A percentile compares a stretch with the other conserved stretches of the same genome.
Conservation (phyloP, 1,140 invertebrate genomes). For the Carposina sasakii region DNA sequence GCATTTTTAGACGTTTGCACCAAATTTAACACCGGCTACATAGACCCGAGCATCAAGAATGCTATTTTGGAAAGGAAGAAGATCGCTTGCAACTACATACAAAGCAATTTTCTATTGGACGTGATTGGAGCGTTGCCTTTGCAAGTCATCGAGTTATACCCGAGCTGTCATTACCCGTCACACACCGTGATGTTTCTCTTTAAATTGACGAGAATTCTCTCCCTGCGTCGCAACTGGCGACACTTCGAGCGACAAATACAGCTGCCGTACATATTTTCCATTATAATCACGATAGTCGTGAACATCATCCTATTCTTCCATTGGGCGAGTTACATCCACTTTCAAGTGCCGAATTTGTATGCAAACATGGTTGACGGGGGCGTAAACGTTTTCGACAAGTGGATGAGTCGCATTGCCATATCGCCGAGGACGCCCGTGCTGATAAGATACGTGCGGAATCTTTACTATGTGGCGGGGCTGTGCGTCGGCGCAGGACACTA, state of each 20-base stretch:
- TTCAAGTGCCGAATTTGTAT: conserved; percentile 4
- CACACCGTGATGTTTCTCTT: conserved; percentile 29
- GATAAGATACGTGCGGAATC: conserved; percentile 2
- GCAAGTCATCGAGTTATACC: too few relatives aligned
- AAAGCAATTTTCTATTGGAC: conserved; percentile 25
- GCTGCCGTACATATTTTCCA: neutral
- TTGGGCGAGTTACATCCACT: conserved; percentile 7
- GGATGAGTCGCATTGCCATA: neutral
- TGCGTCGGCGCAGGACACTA: too few relatives aligned
- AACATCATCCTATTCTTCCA: neutral
- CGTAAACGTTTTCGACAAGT: neutral
- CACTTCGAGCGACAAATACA: neutral
- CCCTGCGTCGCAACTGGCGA: neutral
- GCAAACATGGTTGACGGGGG: neutral
- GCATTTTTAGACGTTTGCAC: conserved; percentile 22
- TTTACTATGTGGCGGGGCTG: neutral
- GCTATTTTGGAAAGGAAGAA: conserved; percentile 19
- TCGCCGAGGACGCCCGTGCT: neutral
- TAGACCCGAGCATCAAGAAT: conserved; percentile 25
- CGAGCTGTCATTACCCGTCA: too few relatives aligned
- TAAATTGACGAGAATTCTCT: conserved; percentile 25
- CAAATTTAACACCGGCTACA: conserved; percentile 33
- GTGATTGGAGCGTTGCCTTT: conserved; percentile 29
- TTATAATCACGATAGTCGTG: neutral
- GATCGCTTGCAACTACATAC: conserved; percentile 26